These are phyloP conservation scores for Leucophenga varia DNA, from an alignment of 1,140 invertebrate genomes.

Conservation along the genomic window DNA sequence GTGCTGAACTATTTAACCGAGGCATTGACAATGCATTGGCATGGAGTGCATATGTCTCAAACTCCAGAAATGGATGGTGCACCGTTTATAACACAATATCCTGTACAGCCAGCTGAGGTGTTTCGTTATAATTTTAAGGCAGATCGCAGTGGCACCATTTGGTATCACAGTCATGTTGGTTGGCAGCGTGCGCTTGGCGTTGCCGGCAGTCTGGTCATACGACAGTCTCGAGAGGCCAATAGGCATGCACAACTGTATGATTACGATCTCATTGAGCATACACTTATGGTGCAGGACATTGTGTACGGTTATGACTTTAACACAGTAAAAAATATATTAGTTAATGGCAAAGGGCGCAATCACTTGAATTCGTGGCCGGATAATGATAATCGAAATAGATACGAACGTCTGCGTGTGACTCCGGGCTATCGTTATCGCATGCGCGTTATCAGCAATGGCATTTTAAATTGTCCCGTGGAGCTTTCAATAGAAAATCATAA, in stretches of 20 bases:
- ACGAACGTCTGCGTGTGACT: conserved; percentile 59
- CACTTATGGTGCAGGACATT: conserved; percentile 72
- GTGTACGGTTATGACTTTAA: conserved; percentile 63
- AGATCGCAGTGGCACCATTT: conserved; percentile 69
- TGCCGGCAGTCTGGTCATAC: conserved; percentile 77
- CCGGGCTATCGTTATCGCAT: conserved; percentile 70
- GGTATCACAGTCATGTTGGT: conserved; percentile 75
- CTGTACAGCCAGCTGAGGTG: conserved; percentile 75
- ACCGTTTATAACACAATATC: conserved; percentile 81
- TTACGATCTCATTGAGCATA: conserved; percentile 73
- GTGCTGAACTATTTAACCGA: conserved; percentile 77
- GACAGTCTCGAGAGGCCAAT: conserved; percentile 70
- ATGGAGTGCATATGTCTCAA: conserved; percentile 75
- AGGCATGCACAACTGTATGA: conserved; percentile 72
- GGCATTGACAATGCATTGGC: conserved; percentile 77
- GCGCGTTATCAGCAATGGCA: conserved; percentile 69
- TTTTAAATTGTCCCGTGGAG: conserved; percentile 70
- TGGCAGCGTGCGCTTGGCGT: conserved; percentile 75
- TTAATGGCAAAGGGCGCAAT: conserved; percentile 63
- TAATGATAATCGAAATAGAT: conserved; percentile 58
- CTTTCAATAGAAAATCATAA: conserved; percentile 71
- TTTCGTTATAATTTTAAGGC: conserved; percentile 81
- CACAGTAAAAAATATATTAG: conserved; percentile 61
- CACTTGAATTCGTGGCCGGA: conserved; percentile 57
- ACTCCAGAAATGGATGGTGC: conserved; percentile 86